Evolutionary conservation across 2,888 invertebrate genomes (phyloP).

Genomic region (Icerya purchasi): DNA sequence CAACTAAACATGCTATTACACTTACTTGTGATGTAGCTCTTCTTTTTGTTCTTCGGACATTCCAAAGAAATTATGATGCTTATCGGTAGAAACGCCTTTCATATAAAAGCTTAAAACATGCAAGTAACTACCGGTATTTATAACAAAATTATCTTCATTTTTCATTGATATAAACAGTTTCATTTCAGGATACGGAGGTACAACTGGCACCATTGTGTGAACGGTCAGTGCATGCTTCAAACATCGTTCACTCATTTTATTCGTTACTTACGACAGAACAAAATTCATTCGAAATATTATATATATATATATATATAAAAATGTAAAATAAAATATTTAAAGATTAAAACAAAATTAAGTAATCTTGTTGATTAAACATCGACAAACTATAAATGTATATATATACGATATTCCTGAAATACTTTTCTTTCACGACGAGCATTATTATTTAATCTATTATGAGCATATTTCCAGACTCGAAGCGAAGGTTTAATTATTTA

Average conservation of each 20-base stretch:
- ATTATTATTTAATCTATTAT: too few relatives aligned
- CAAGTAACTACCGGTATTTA: constrained; percentile 67
- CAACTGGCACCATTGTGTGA: constrained; percentile 76
- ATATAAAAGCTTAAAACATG: constrained; percentile 48
- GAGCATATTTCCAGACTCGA: too few relatives aligned
- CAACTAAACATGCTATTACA: too few relatives aligned
- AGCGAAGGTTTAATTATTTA: too few relatives aligned
- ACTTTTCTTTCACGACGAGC: too few relatives aligned
- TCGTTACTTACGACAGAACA: too few relatives aligned
- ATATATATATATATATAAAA: background rate
- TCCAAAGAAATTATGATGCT: constrained; percentile 22
- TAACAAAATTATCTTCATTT: constrained; percentile 36
- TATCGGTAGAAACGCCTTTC: constrained; percentile 18
- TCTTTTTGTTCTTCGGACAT: constrained; percentile 23
- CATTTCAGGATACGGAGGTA: constrained; percentile 61
- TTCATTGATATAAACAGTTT: constrained; percentile 29
- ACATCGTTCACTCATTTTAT: constrained; percentile 38
- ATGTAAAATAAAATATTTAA: background rate
- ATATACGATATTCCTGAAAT: too few relatives aligned
- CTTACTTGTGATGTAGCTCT: constrained; percentile 16
- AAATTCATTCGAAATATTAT: too few relatives aligned
- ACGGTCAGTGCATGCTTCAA: constrained; percentile 74
- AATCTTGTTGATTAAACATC: too few relatives aligned
- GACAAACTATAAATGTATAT: too few relatives aligned
- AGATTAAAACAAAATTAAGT: too few relatives aligned